Base-by-base conservation (phyloP, 2,888 invertebrate genomes). In the Rotaria magnacalcarata region DNA sequence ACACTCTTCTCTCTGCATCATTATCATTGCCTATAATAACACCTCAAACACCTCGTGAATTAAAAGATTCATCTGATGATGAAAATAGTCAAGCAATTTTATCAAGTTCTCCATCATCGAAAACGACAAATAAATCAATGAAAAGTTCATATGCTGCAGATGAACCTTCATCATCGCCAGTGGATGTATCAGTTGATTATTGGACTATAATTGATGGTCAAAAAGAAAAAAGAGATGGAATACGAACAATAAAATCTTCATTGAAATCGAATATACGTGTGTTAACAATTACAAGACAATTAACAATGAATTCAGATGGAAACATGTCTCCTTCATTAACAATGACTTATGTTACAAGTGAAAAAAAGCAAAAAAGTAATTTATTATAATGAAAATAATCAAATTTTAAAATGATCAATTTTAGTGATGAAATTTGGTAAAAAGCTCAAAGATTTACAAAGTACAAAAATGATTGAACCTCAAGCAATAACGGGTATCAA, bases 361-460 rank as follows among this genome's bases (percentile, higher is more conserved):
- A 97, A 88, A 97, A 97, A 92, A 97, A 97, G 90, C 96, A 97
- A 90, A 97, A 96, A 92, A 96, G 96, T 96, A 91, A 93, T 50
- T 14, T 50, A 11, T 8, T 50, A 50, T 8, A 50, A 50, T 50
- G 2, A 8, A 50, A 11, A 50, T 50, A 50, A 34, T 34, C 34
- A 34, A 34, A 34, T 34, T 50, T 50, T 50, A 3, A 50, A 50
- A 50, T 50, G 50, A 50, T 50, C 10, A 50, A 50, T 91, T 92
- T 11, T 91, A 96, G 96, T 96, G 90, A 96, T 96, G 96, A 94
- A 96, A 88, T 93, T 97, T 89, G 96, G 96, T 58, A 97, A 97
- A 93, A 91, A 91, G 88, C 96, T 96, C 19, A 60, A 60, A 60
- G 60, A 60, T n/a, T 60, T 27, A 93, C 8, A 21, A 60, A 60